A percentile compares a stretch with the other conserved stretches of the same genome.
phyloP scores from a whole-genome alignment of 2,113 vertebrate species.

The Electrona antarctica region DNA sequence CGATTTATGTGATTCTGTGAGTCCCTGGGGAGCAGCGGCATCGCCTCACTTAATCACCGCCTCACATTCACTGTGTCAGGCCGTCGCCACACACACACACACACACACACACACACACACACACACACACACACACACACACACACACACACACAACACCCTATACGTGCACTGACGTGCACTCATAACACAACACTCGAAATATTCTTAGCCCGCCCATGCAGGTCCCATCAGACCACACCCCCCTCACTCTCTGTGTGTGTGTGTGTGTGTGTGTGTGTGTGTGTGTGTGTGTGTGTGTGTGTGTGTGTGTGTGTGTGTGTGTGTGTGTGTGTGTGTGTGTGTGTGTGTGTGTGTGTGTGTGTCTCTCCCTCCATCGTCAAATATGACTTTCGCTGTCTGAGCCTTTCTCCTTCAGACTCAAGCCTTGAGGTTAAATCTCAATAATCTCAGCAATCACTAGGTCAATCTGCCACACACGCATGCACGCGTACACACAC shows the following conservation, averaged over 20 bases:
- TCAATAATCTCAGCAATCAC: constrained; percentile 74
- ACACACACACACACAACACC: background rate
- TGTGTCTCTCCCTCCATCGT: background rate
- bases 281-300: background rate
- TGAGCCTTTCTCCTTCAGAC: constrained; percentile 32
- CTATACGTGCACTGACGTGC: no score
- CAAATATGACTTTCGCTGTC: constrained; percentile 32
- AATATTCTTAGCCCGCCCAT: background rate
- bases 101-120: background rate
- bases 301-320: no score
- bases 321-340: no score
- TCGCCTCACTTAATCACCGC: constrained; percentile 69
- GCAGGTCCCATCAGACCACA: background rate
- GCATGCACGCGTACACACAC: no score
- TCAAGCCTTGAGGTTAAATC: constrained; percentile 68
- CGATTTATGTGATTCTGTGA: constrained; percentile 75
- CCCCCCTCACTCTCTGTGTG: no score
- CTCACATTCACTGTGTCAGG: constrained; percentile 67
- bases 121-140: background rate
- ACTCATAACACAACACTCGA: no score
- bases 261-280: background rate
- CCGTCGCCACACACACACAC: background rate
- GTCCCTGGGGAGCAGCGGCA: constrained; percentile 68
- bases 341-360: background rate
- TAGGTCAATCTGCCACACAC: constrained; percentile 66